Base-by-base conservation (phyloP, 2,113 vertebrate genomes). In the Grus americana region DNA sequence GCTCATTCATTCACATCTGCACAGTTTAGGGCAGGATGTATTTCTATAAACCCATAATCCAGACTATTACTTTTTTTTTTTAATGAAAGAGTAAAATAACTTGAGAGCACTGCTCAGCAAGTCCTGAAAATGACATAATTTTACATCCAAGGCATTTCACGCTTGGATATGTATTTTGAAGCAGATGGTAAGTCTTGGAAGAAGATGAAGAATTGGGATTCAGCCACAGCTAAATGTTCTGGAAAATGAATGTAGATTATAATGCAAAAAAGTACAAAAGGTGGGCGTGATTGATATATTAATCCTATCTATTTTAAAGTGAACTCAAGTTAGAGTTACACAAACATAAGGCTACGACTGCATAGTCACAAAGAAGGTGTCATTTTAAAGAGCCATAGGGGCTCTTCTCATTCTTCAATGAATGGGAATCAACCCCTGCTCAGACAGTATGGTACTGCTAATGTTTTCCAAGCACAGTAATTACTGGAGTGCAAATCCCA, bases 151-250 rank as follows among this genome's bases (percentile, higher is more conserved):
- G 38, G 42, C 49, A 61, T 76, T 86, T 74, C 38, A 86, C 0
- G 3, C 29, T 93, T 90, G 71, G 68, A 84, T 86, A 80, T 84
- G 40, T 42, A 79, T 86, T 95, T 68, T 86, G 67, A 94, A 94
- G 42, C 93, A 95, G 88, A 96, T 88, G 67, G 67, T 44, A 80
- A 65, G 34, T 57, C 59, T 71, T 91, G 75, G 76, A 90, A 94
- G 73, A 95, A 72, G 34, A 91, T 57, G 36, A 88, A 90, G 72
- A 90, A 79, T 2, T 71, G 68, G 30, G 38, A 92, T 86, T 74
- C 68, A 84, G 52, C 18, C n/a, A 81, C 44, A 81, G 72, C 12
- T 88, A 93, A 90, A 78, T 90, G 52, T 95, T 92, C 90, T 81
- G 29, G 57, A 93, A 95, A 89, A 95, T 55, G 13, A 86, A 65